A percentile compares a stretch with the other conserved stretches of the same genome.
Evolutionary conservation across 2,888 invertebrate genomes (phyloP).

Genomic region (Coremacera marginata): DNA sequence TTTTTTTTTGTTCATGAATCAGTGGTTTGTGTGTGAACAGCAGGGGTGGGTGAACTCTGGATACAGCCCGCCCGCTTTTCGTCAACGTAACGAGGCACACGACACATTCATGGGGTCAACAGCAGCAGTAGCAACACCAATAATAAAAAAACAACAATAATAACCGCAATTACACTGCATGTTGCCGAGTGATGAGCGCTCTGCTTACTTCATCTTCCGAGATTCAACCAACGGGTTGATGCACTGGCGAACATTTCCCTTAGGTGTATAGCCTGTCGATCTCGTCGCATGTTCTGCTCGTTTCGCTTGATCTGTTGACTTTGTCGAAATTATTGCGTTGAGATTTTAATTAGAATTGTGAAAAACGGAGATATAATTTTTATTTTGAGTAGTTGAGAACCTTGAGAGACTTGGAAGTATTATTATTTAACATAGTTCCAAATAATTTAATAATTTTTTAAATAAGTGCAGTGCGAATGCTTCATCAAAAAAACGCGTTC

Average conservation of each 20-base stretch:
- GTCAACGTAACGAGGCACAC: constrained; percentile 34
- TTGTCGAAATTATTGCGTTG: constrained; percentile 9
- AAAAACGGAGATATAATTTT: neutral
- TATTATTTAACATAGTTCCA: neutral
- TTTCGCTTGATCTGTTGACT: neutral
- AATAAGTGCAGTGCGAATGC: constrained; percentile 1
- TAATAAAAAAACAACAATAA: neutral
- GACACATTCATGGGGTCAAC: constrained; percentile 44
- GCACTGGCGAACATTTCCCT: constrained; percentile 35
- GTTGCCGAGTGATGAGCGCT: constrained; percentile 15
- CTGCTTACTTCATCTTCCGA: constrained; percentile 26
- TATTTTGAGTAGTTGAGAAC: neutral
- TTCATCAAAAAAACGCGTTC: neutral
- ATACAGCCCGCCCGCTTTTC: constrained; percentile 30
- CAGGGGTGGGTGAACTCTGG: constrained; percentile 34
- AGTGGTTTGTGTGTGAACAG: constrained; percentile 25
- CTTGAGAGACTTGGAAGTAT: neutral
- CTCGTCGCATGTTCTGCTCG: neutral
- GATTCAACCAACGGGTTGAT: constrained; percentile 30
- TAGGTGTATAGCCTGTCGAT: constrained; percentile 16
- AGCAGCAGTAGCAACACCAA: constrained; percentile 32
- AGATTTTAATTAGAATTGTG: neutral
- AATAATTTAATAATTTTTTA: neutral
- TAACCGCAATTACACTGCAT: constrained; percentile 9
- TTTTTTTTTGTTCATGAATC: constrained; percentile 6